Evolutionary conservation across 2,888 invertebrate genomes (phyloP).

Genomic region (Drosophila mettleri): DNA sequence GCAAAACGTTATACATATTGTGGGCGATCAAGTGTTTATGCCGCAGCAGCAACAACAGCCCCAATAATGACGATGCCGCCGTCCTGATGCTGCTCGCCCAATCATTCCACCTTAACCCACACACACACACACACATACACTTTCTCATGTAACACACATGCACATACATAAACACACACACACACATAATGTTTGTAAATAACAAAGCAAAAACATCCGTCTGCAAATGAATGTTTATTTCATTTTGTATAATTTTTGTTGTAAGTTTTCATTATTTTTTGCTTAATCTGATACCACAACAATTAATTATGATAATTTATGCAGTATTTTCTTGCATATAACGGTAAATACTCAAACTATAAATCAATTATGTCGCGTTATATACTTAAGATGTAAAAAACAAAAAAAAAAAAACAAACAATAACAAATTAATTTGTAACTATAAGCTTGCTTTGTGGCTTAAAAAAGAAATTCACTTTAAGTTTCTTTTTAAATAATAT

Average conservation of each 20-base stretch:
- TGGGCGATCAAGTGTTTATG: slow-evolving; percentile 79
- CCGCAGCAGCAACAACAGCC: slow-evolving; percentile 65
- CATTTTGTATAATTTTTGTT: slow-evolving; percentile 68
- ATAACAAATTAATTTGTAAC: slow-evolving; percentile 39
- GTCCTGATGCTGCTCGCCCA: slow-evolving; percentile 48
- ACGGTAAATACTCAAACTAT: slow-evolving; percentile 51
- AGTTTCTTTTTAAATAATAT: slow-evolving; percentile 74
- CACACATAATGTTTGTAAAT: slow-evolving; percentile 65
- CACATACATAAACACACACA: slow-evolving; percentile 25
- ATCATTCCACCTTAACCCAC: slow-evolving; percentile 66
- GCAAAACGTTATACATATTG: slow-evolving; percentile 83
- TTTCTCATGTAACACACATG: slow-evolving; percentile 27
- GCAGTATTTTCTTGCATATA: slow-evolving; percentile 79
- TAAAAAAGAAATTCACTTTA: slow-evolving; percentile 51
- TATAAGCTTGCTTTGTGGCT: slow-evolving; percentile 57
- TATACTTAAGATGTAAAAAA: slow-evolving; percentile 56
- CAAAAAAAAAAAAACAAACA: slow-evolving; percentile 38
- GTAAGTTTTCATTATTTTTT: slow-evolving; percentile 64
- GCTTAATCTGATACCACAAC: slow-evolving; percentile 35
- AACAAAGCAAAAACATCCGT: slow-evolving; percentile 59
- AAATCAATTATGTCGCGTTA: slow-evolving; percentile 37
- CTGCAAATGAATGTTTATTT: slow-evolving; percentile 68
- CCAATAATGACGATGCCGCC: slow-evolving; percentile 34
- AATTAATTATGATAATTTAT: slow-evolving; percentile 38
- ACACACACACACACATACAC: slow-evolving; percentile 32